phyloP scores from a whole-genome alignment of 1,140 invertebrate species.

The Drosophila obscura region DNA sequence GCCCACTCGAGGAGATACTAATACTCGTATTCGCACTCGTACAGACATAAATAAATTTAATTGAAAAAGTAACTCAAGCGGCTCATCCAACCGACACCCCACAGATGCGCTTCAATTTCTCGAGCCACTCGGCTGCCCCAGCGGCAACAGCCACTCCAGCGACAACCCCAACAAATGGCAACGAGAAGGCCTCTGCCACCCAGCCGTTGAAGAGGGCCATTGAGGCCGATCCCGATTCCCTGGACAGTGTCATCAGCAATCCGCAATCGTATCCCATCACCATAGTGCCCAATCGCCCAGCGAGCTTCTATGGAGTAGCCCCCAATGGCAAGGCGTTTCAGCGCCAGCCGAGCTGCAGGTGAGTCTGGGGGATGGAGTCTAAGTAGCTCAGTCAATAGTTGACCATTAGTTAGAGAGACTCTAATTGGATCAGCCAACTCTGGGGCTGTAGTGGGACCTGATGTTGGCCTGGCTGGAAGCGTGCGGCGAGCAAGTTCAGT shows the following conservation, averaged over 20 bases:
- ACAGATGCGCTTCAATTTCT: slow-evolving; percentile 74
- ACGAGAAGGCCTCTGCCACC: slow-evolving; percentile 52
- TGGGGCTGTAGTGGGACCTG: slow-evolving; percentile 5
- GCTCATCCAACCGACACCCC: slow-evolving; percentile 28
- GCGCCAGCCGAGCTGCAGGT: slow-evolving; percentile 77
- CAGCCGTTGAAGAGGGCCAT: slow-evolving; percentile 65
- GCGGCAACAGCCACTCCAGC: slow-evolving; percentile 19
- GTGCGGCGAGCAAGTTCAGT: slow-evolving; percentile 40
- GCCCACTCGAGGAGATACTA: slow-evolving; percentile 20
- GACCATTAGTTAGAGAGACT: slow-evolving; percentile 49
- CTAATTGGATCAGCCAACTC: slow-evolving; percentile 60
- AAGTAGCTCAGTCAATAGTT: slow-evolving; percentile 56
- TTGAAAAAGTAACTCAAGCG: slow-evolving; percentile 40
- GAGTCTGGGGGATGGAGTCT: slow-evolving; percentile 41
- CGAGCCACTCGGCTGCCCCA: slow-evolving; percentile 53
- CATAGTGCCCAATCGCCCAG: slow-evolving; percentile 77
- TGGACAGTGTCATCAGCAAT: slow-evolving; percentile 83
- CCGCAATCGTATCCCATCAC: slow-evolving; percentile 82
- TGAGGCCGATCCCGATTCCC: slow-evolving; percentile 79
- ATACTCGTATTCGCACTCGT: slow-evolving; percentile 3
- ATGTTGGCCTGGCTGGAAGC: slow-evolving; percentile 40
- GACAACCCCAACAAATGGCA: slow-evolving; percentile 18
- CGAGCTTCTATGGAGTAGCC: slow-evolving; percentile 70
- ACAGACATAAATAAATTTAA: slow-evolving; percentile 21
- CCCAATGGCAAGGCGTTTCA: slow-evolving; percentile 64